Conservation (phyloP, 2,888 invertebrate species). For the Eumerus sabulonum region DNA sequence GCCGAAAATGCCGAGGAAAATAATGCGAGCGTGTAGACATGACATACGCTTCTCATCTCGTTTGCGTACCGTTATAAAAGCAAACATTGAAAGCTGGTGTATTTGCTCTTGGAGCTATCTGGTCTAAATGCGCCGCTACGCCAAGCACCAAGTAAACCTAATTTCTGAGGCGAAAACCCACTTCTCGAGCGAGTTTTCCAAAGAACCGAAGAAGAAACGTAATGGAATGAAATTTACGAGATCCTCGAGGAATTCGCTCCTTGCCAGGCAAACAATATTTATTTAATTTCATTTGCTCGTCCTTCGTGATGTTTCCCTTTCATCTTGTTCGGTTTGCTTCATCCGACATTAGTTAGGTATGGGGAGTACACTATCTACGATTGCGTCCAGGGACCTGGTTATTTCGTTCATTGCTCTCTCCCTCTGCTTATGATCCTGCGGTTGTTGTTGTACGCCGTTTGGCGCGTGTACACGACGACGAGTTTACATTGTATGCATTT, state of each 20-base stretch:
- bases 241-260: conserved; percentile 54
- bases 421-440: too few relatives aligned
- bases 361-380: not conserved
- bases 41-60: conserved; percentile 41
- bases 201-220: conserved; percentile 14
- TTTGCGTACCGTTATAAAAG: conserved; percentile 59
- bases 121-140: not conserved
- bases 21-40: conserved; percentile 47
- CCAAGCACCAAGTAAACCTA: not conserved
- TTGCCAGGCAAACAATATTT: conserved; percentile 62
- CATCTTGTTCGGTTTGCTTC: conserved; percentile 24
- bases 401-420: conserved; percentile 16
- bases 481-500: conserved; percentile 42
- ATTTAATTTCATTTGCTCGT: conserved; percentile 60
- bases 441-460: not conserved
- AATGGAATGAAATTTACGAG: conserved; percentile 55
- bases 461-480: conserved; percentile 1
- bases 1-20: not conserved
- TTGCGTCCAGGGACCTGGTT: not conserved
- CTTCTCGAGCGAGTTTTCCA: conserved; percentile 16
- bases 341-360: conserved; percentile 1
- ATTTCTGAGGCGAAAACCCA: conserved; percentile 23
- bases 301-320: conserved; percentile 27
- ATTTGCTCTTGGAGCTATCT: conserved; percentile 21
- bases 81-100: conserved; percentile 48